A percentile compares a stretch with the other conserved stretches of the same genome.
phyloP scores from a whole-genome alignment of 2,113 vertebrate species.

The Osmerus eperlanus region DNA sequence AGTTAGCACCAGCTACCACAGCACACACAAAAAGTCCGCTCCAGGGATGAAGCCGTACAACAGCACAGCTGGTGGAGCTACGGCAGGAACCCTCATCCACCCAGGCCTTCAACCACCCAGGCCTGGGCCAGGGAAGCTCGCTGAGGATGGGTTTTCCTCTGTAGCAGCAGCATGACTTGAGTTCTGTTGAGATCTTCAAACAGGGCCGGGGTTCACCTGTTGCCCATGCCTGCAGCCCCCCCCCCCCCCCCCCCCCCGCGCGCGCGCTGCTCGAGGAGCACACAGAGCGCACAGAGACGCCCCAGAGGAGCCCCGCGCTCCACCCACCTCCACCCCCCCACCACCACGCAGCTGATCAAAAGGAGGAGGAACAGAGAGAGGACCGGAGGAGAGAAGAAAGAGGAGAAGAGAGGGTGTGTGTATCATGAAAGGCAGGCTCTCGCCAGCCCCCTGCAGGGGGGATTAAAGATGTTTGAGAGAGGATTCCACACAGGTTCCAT shows the following conservation, averaged over 20 bases:
- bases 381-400: not conserved
- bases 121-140: not conserved
- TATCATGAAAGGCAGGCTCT: conserved; percentile 55
- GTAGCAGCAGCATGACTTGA: too few species aligned
- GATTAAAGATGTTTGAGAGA: conserved; percentile 63
- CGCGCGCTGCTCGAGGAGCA: not conserved
- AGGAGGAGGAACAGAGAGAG: conserved; percentile 23
- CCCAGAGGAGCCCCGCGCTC: not conserved
- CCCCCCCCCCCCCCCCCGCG: not conserved
- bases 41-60: too few species aligned
- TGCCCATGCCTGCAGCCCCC: conserved; percentile 7
- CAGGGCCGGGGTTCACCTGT: not conserved
- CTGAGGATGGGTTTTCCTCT: not conserved
- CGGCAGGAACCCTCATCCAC: too few species aligned
- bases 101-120: too few species aligned
- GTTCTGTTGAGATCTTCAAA: too few species aligned
- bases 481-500: conserved; percentile 52
- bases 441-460: conserved; percentile 53
- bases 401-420: conserved; percentile 22
- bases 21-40: too few species aligned
- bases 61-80: too few species aligned
- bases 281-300: too few species aligned
- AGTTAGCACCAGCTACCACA: too few species aligned
- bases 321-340: not conserved
- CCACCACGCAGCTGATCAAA: conserved; percentile 59